Evolutionary conservation across 2,113 vertebrate species (phyloP).

Genomic region (Anhinga anhinga): DNA sequence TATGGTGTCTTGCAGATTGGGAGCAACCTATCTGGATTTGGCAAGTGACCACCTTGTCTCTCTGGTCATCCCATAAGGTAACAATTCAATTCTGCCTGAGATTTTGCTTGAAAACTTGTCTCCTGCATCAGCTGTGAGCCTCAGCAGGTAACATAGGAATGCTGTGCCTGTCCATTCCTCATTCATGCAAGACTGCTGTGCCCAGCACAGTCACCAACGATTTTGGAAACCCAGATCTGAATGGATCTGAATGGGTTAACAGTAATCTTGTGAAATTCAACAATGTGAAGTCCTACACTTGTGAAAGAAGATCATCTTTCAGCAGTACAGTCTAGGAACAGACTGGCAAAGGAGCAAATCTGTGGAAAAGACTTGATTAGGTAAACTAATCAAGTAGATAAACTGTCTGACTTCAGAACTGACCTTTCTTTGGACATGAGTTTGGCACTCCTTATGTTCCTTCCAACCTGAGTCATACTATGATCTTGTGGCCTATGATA

Average conservation of each 20-base stretch:
- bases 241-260: neutral
- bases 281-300: neutral
- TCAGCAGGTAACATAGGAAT: neutral
- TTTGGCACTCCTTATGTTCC: neutral
- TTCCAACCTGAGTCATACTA: neutral
- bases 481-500: neutral
- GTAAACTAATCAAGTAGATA: neutral
- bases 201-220: neutral
- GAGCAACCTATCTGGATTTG: rapidly evolving
- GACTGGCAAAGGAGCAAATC: neutral
- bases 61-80: neutral
- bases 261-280: neutral
- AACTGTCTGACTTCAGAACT: neutral
- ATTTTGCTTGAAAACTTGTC: neutral
- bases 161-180: neutral
- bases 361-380: neutral
- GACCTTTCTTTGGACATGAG: neutral
- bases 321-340: neutral
- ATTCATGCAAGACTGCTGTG: neutral
- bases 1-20: neutral
- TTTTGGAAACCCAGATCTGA: neutral
- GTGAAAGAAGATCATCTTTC: neutral
- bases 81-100: neutral
- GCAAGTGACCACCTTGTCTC: neutral
- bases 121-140: neutral